These are phyloP conservation scores for Lasioglossum vierecki DNA, from an alignment of 2,888 invertebrate species.

Conservation along the genomic window DNA sequence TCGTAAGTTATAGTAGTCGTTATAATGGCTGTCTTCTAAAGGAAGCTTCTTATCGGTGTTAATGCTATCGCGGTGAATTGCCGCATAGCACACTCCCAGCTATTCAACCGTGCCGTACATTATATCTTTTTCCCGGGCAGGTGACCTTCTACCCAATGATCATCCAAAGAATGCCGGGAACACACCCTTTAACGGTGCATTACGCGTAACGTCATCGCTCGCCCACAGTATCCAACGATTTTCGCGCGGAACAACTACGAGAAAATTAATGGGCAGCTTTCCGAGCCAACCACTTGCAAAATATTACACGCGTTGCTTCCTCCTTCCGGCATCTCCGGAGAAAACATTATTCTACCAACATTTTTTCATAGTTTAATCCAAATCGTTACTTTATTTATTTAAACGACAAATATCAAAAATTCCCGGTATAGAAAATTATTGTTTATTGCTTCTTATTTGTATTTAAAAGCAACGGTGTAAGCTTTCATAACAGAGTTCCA, in stretches of 20 bases:
- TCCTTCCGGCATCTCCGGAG: not conserved
- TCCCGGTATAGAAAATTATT: too few relatives aligned
- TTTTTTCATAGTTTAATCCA: not conserved
- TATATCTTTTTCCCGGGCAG: constrained; percentile 26
- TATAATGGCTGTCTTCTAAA: not conserved
- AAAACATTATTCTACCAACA: not conserved
- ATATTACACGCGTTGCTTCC: not conserved
- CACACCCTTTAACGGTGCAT: constrained; percentile 62
- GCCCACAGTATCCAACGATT: not conserved
- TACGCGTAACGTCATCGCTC: not conserved
- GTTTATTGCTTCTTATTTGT: too few relatives aligned
- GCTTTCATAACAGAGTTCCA: too few relatives aligned
- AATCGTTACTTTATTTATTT: too few relatives aligned
- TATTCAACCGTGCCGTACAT: constrained; percentile 9
- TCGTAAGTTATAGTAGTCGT: not conserved
- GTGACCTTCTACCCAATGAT: constrained; percentile 51
- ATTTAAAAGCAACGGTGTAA: too few relatives aligned
- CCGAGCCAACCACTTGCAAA: not conserved
- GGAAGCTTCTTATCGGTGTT: not conserved
- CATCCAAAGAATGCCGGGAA: constrained; percentile 53
- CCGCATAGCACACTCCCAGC: constrained; percentile 23
- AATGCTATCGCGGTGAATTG: not conserved
- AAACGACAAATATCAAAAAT: too few relatives aligned
- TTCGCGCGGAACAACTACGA: not conserved
- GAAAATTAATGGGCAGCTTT: not conserved